Evolutionary conservation across 2,113 vertebrate genomes (phyloP).

Genomic region (Ursus arctos): DNA sequence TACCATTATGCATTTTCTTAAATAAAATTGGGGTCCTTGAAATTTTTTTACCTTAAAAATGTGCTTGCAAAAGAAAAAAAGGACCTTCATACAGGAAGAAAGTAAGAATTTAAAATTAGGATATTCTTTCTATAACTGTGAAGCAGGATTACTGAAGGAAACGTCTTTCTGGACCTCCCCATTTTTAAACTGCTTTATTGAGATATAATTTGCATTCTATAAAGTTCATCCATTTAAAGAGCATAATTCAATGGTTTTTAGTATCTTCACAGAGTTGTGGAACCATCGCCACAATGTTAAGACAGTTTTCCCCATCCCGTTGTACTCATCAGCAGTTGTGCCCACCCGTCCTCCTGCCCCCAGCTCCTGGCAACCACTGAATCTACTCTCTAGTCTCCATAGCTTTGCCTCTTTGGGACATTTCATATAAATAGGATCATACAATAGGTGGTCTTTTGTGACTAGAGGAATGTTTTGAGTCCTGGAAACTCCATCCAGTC

Average conservation of each 20-base stretch:
- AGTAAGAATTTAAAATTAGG: not conserved
- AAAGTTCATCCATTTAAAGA: not conserved
- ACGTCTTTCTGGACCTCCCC: not conserved
- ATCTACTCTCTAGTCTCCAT: not conserved
- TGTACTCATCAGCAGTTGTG: not conserved
- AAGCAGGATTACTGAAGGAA: not conserved
- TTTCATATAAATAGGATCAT: conserved; percentile 11
- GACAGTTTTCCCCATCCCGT: not conserved
- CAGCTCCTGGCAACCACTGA: not conserved
- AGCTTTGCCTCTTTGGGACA: not conserved
- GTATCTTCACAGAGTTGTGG: not conserved
- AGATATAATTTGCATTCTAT: not conserved
- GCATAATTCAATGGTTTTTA: not conserved
- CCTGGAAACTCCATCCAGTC: not conserved
- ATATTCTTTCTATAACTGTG: not conserved
- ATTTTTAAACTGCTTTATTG: not conserved
- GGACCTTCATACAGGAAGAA: not conserved
- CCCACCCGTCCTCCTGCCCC: not conserved
- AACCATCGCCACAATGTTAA: not conserved
- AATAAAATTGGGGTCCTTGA: not conserved
- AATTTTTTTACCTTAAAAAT: conserved; percentile 12
- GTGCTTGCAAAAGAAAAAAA: not conserved
- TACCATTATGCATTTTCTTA: conserved; percentile 3
- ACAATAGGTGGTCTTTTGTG: not conserved
- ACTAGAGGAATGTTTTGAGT: not conserved